Evolutionary conservation across 2,888 invertebrate genomes (phyloP).

Genomic region (Scaeva pyrastri): DNA sequence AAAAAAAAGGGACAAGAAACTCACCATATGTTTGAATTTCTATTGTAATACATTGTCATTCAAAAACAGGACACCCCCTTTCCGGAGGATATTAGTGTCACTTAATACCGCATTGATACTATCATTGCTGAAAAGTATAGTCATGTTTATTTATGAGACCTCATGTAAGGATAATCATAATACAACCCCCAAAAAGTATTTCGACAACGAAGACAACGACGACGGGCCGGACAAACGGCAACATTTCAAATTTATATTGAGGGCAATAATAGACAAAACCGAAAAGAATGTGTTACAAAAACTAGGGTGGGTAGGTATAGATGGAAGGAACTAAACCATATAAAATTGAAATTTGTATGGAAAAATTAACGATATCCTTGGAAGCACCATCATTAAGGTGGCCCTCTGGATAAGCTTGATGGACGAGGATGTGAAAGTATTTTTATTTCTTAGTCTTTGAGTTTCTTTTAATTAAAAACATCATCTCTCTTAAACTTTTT

Average conservation of each 20-base stretch:
- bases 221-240: neutral
- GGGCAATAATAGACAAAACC: neutral
- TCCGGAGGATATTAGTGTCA: slow-evolving; percentile 24
- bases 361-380: neutral
- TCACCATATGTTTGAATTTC: slow-evolving; percentile 35
- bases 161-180: neutral
- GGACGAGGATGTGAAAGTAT: neutral
- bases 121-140: neutral
- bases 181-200: neutral
- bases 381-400: neutral
- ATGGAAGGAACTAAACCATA: too few relatives aligned
- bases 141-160: slow-evolving; percentile 29
- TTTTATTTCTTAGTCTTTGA: neutral
- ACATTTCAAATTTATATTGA: neutral
- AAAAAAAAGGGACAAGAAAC: neutral
- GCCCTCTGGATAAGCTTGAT: too few relatives aligned
- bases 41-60: neutral
- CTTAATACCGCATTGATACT: slow-evolving; percentile 24
- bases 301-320: neutral
- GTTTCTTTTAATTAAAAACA: slow-evolving; percentile 4
- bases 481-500: neutral
- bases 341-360: slow-evolving; percentile 6
- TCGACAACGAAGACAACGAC: too few relatives aligned
- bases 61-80: slow-evolving; percentile 3
- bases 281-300: neutral